Percentiles rank a stretch among this genome's conserved stretches.
These are phyloP conservation scores for Falco columbarius DNA, from an alignment of 2,797 vertebrate species.

Conservation along the genomic window DNA sequence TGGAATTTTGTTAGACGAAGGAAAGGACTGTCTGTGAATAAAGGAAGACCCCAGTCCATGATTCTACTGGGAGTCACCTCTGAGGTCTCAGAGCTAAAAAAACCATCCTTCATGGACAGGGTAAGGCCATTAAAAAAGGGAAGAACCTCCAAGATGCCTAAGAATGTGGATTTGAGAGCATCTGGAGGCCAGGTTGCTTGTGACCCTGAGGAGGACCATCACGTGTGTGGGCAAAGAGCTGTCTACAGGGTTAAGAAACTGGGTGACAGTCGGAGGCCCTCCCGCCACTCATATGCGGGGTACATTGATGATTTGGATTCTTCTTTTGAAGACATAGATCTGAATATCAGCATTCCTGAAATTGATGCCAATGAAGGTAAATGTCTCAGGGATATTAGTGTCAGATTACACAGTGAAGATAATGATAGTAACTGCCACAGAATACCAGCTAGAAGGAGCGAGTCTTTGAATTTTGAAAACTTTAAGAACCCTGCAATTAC, in stretches of 20 bases:
- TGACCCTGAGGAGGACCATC: constrained; percentile 73
- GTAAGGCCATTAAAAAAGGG: constrained; percentile 88
- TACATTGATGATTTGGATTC: constrained; percentile 86
- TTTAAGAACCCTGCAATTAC: constrained; percentile 73
- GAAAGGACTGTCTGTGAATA: constrained; percentile 78
- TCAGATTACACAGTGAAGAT: constrained; percentile 22
- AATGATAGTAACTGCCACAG: constrained; percentile 57
- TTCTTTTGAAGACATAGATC: constrained; percentile 86
- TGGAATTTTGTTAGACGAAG: constrained; percentile 89
- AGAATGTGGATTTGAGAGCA: constrained; percentile 76
- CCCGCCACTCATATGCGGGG: constrained; percentile 89
- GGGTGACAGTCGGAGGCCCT: constrained; percentile 77
- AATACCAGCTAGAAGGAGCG: constrained; percentile 74
- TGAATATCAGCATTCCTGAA: constrained; percentile 76
- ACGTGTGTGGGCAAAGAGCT: constrained; percentile 75
- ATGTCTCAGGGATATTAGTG: constrained; percentile 68
- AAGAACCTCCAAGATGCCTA: constrained; percentile 81
- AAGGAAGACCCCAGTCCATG: constrained; percentile 89
- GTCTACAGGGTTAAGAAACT: constrained; percentile 79
- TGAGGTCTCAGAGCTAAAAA: constrained; percentile 74
- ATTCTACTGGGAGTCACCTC: constrained; percentile 83
- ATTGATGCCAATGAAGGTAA: constrained; percentile 53
- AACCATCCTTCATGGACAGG: constrained; percentile 88
- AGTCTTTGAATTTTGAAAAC: constrained; percentile 78
- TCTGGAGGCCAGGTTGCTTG: constrained; percentile 74